These are phyloP conservation scores for Pristionchus arcanus DNA, from an alignment of 2,888 invertebrate genomes.

Conservation along the genomic window DNA sequence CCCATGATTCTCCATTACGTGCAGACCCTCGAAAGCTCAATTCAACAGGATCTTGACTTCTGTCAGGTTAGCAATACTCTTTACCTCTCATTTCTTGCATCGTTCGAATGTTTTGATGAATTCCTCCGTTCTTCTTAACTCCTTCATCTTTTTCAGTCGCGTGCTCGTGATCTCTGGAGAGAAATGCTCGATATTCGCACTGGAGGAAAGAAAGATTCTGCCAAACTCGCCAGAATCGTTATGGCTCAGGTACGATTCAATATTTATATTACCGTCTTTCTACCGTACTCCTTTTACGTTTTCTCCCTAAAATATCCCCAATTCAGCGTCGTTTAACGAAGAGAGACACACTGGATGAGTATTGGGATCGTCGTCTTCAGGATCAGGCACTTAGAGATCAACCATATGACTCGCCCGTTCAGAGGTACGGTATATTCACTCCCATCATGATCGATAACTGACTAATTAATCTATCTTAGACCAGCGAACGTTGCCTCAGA, in stretches of 20 bases:
- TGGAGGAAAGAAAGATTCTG: slow-evolving; percentile 73
- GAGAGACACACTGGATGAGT: slow-evolving; percentile 77
- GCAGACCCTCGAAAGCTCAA: slow-evolving; percentile 78
- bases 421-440: slow-evolving; percentile 1
- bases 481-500: neutral
- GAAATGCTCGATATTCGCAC: slow-evolving; percentile 79
- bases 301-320: neutral
- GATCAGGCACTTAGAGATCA: slow-evolving; percentile 77
- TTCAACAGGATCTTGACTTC: slow-evolving; percentile 78
- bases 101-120: neutral
- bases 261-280: neutral
- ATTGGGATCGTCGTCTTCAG: slow-evolving; percentile 77
- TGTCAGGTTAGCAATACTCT: slow-evolving; percentile 70
- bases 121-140: neutral
- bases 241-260: slow-evolving; percentile 63
- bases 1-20: slow-evolving; percentile 78
- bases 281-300: neutral
- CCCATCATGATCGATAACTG: neutral
- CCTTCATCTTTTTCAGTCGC: slow-evolving; percentile 63
- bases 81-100: neutral
- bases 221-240: slow-evolving; percentile 74
- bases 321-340: slow-evolving; percentile 54
- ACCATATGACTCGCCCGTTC: slow-evolving; percentile 64
- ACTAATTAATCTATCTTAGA: neutral
- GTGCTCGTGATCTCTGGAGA: slow-evolving; percentile 79